Evolutionary conservation across 2,113 vertebrate genomes (phyloP).

Genomic region (Callipepla californica): DNA sequence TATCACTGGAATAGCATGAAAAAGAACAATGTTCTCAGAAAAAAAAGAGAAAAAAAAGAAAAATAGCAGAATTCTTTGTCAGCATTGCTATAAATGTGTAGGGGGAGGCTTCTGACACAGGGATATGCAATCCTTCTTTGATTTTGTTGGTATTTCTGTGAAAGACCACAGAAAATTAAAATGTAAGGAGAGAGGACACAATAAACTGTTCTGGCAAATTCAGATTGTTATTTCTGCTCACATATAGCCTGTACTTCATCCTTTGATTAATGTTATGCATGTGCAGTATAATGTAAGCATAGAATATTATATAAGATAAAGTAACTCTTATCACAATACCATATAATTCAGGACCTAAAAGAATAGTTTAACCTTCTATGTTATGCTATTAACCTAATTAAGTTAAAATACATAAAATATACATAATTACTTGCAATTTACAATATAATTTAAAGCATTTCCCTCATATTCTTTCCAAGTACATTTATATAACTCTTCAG

Average conservation of each 20-base stretch:
- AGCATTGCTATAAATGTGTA: not conserved
- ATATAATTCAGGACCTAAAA: not conserved
- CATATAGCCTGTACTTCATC: not conserved
- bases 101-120: not conserved
- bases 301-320: not conserved
- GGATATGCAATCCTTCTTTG: not conserved
- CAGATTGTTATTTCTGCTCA: not conserved
- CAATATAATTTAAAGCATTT: not conserved
- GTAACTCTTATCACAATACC: not conserved
- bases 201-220: not conserved
- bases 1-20: not conserved
- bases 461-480: not conserved
- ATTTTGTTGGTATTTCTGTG: not conserved
- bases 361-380: not conserved
- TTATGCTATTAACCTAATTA: not conserved
- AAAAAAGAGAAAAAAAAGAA: not conserved
- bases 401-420: not conserved
- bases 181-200: not conserved
- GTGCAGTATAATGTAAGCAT: not conserved
- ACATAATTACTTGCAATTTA: not conserved
- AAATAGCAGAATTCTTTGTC: not conserved
- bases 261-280: not conserved
- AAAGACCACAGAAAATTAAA: not conserved
- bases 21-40: not conserved
- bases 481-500: not conserved